These are phyloP conservation scores for Cryptoblepharus egeriae DNA, from an alignment of 2,797 vertebrate species.

Conservation along the genomic window DNA sequence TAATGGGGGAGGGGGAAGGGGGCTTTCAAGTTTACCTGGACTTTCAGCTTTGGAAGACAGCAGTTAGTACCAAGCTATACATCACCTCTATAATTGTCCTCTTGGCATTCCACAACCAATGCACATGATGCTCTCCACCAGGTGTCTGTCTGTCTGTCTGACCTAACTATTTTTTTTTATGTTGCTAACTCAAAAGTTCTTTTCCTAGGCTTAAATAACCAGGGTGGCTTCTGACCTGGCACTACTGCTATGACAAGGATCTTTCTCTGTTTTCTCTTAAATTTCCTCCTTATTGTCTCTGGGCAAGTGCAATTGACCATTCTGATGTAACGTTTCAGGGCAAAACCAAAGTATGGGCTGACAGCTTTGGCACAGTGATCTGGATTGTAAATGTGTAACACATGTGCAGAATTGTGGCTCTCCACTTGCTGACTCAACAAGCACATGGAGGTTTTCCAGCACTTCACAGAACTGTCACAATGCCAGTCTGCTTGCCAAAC, in stretches of 20 bases:
- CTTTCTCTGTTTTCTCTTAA: background rate
- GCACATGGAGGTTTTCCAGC: background rate
- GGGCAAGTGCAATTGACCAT: background rate
- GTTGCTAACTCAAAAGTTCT: background rate
- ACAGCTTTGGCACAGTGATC: background rate
- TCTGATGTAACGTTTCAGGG: background rate
- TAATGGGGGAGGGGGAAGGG: background rate
- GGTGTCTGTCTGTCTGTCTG: background rate
- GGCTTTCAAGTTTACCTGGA: too few relatives aligned
- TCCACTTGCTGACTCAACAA: background rate
- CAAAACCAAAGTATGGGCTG: background rate
- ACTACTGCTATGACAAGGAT: background rate
- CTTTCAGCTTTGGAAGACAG: background rate
- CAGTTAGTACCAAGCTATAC: background rate
- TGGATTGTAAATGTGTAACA: background rate
- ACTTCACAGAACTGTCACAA: background rate
- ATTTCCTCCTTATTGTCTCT: background rate
- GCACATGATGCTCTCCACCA: background rate
- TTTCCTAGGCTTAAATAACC: slow-evolving; percentile 19
- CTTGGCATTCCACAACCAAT: background rate
- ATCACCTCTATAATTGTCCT: background rate
- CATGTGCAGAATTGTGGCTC: background rate
- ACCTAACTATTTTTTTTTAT: background rate
- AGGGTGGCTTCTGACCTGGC: background rate
- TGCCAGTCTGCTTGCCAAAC: background rate